A percentile compares a stretch with the other conserved stretches of the same genome.
Conservation (phyloP, 2,113 vertebrate genomes). For the Sylvietta virens region DNA sequence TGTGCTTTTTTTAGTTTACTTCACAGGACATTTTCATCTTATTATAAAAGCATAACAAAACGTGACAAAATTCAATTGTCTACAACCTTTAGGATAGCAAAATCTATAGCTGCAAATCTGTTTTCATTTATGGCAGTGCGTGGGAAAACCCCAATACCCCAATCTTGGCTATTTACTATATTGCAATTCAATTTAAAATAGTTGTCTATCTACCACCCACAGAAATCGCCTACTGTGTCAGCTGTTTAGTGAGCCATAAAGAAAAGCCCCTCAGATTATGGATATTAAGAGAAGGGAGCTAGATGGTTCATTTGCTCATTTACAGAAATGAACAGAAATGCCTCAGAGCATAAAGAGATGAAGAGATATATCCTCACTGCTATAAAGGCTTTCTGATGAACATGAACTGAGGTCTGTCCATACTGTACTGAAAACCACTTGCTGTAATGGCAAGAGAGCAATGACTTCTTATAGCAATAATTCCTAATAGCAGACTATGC, state of each 20-base stretch:
- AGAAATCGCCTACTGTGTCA: not conserved
- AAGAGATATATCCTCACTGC: not conserved
- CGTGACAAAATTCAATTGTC: not conserved
- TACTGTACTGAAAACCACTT: not conserved
- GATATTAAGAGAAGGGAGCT: not conserved
- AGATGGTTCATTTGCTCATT: not conserved
- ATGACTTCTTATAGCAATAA: not conserved
- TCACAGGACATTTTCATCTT: not conserved
- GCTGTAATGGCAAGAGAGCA: not conserved
- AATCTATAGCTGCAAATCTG: not conserved
- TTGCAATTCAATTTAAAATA: not conserved
- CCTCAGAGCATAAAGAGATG: not conserved
- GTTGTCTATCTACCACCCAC: not conserved
- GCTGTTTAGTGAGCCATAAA: not conserved
- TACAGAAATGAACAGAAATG: not conserved
- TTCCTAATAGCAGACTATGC: not conserved
- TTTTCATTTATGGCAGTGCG: not conserved
- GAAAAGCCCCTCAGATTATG: not conserved
- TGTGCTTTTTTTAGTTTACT: not conserved
- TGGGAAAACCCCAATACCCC: not conserved
- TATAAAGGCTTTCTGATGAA: not conserved
- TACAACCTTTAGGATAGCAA: not conserved
- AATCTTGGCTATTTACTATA: not conserved
- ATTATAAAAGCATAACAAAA: not conserved
- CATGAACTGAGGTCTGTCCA: not conserved